phyloP scores from a whole-genome alignment of 2,797 vertebrate genomes.

The Dermochelys coriacea region DNA sequence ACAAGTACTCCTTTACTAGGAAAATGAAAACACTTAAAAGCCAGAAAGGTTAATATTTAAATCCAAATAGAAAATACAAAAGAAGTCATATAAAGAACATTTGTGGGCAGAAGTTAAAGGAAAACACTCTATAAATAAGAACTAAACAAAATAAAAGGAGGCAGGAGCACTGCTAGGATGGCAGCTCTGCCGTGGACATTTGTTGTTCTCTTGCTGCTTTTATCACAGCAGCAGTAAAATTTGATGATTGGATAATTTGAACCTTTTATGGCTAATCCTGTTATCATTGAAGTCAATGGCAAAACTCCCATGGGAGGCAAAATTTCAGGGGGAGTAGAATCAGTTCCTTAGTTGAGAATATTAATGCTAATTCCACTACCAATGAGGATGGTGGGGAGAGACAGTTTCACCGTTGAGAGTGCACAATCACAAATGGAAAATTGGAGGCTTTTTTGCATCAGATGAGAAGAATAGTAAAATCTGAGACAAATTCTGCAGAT shows the following conservation, averaged over 20 bases:
- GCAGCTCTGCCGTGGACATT: background rate
- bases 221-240: background rate
- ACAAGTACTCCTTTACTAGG: background rate
- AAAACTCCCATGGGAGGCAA: background rate
- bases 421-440: background rate
- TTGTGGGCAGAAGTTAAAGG: background rate
- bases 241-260: background rate
- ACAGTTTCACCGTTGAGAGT: background rate
- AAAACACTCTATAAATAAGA: constrained; percentile 1
- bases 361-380: background rate
- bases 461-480: background rate
- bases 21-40: constrained; percentile 7
- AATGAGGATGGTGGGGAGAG: background rate
- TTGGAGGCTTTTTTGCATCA: rapidly evolving
- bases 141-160: background rate
- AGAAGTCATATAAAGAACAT: background rate
- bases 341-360: background rate
- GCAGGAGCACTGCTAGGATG: background rate
- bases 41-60: constrained; percentile 14
- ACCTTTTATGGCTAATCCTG: background rate
- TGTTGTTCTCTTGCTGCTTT: background rate
- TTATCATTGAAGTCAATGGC: background rate
- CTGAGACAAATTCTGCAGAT: background rate
- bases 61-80: constrained; percentile 43
- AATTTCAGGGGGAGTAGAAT: background rate